Evolutionary conservation across 1,140 invertebrate species (phyloP).

Genomic region (Solen grandis): DNA sequence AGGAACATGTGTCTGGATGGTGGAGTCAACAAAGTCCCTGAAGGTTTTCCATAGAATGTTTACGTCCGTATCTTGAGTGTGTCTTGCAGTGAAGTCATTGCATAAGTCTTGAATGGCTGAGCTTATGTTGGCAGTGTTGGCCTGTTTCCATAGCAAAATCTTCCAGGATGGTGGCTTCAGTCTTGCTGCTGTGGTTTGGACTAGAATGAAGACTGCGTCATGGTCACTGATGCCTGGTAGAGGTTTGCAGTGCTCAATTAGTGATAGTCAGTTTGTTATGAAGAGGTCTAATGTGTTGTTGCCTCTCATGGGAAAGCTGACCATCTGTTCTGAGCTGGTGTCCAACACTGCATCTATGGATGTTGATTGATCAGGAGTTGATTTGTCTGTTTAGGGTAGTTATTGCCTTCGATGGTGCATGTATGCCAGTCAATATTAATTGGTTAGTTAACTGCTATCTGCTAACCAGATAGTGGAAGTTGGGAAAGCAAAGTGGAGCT

Average conservation of each 20-base stretch:
- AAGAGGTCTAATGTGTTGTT: slow-evolving; percentile 2
- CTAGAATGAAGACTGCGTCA: slow-evolving; percentile 7
- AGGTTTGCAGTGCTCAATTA: slow-evolving; percentile 7
- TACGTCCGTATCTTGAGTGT: neutral
- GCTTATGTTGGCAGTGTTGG: neutral
- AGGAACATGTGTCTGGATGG: slow-evolving; percentile 12
- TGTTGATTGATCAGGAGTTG: no score
- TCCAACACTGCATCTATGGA: slow-evolving; percentile 25
- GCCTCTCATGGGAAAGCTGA: slow-evolving; percentile 37
- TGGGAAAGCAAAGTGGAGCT: no score
- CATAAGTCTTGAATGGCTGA: neutral
- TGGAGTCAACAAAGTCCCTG: neutral
- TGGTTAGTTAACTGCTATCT: no score
- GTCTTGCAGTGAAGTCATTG: neutral
- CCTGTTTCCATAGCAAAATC: slow-evolving; percentile 38
- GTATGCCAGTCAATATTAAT: no score
- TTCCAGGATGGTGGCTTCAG: neutral
- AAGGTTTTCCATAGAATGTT: slow-evolving; percentile 14
- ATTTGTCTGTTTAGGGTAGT: neutral
- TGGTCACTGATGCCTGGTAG: slow-evolving; percentile 31
- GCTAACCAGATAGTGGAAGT: no score
- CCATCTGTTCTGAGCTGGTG: slow-evolving; percentile 32
- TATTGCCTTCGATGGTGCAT: neutral
- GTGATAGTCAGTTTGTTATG: slow-evolving; percentile 14
- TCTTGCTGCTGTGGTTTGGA: neutral